phyloP scores from a whole-genome alignment of 2,797 vertebrate genomes.

The Xenentodon cancila region DNA sequence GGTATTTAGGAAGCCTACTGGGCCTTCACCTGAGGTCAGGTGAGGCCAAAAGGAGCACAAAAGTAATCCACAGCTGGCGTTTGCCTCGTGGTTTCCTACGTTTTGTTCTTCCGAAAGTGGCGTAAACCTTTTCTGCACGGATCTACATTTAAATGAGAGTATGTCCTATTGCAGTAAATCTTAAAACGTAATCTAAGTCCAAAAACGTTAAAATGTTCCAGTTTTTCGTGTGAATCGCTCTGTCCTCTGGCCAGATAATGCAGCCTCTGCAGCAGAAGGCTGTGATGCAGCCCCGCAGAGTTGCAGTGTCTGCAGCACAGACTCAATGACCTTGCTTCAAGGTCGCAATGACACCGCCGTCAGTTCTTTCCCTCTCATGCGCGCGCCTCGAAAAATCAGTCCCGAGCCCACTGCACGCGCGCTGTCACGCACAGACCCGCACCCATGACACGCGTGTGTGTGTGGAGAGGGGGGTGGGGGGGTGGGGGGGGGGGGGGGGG shows the following conservation, averaged over 20 bases:
- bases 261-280: conserved; percentile 71
- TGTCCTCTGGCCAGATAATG: conserved; percentile 46
- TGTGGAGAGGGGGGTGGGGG: too few species aligned
- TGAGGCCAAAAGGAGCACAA: conserved; percentile 64
- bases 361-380: conserved; percentile 67
- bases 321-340: conserved; percentile 83
- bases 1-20: conserved; percentile 59
- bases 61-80: conserved; percentile 50
- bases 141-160: too few species aligned
- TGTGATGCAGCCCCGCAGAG: conserved; percentile 77
- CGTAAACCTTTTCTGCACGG: too few species aligned
- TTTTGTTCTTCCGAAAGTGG: too few species aligned
- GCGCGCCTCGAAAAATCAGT: conserved; percentile 46
- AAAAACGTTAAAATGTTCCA: conserved; percentile 3
- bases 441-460: conserved; percentile 16
- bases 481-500: not conserved
- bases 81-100: not conserved
- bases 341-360: conserved; percentile 84
- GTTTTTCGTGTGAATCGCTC: conserved; percentile 7
- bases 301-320: conserved; percentile 83
- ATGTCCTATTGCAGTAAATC: conserved; percentile 5
- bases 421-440: conserved; percentile 37
- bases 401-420: conserved; percentile 33
- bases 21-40: conserved; percentile 80
- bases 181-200: not conserved